These are phyloP conservation scores for Phacellophora camtschatica DNA, from an alignment of 30 jellyfish, hydroid and myxozoan genomes.

Conservation along the genomic window DNA sequence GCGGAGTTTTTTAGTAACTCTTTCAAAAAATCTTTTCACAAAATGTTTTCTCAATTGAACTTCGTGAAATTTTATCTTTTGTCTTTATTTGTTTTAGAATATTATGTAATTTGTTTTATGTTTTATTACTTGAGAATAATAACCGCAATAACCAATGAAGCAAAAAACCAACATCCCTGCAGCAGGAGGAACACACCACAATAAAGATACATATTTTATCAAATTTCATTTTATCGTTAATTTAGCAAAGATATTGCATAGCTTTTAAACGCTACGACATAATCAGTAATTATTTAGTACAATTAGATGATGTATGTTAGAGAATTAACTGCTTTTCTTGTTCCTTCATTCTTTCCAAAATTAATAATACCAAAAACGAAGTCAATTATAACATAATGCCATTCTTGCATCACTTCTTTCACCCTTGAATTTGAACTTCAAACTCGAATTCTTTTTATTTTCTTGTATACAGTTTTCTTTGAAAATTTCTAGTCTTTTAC, in stretches of 20 bases:
- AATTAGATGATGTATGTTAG: not conserved
- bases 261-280: constrained; percentile 29
- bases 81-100: too few relatives aligned
- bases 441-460: not conserved
- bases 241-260: constrained; percentile 1
- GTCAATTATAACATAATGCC: constrained; percentile 19
- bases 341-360: not conserved
- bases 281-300: not conserved
- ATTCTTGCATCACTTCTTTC: not conserved
- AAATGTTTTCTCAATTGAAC: too few relatives aligned
- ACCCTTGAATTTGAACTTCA: not conserved
- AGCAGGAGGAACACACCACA: too few relatives aligned
- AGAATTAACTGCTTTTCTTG: not conserved
- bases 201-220: not conserved
- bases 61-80: too few relatives aligned
- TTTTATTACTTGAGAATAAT: too few relatives aligned
- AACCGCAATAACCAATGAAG: too few relatives aligned
- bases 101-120: too few relatives aligned
- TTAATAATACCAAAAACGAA: constrained; percentile 2
- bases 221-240: constrained; percentile 16
- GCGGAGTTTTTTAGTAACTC: too few relatives aligned
- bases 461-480: not conserved
- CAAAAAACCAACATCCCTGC: too few relatives aligned
- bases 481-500: constrained; percentile 4
- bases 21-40: too few relatives aligned